Evolutionary conservation across 2,888 invertebrate species (phyloP), one percentile per base, ranked within the genome.

Genomic region (Platypus cylindrus): DNA sequence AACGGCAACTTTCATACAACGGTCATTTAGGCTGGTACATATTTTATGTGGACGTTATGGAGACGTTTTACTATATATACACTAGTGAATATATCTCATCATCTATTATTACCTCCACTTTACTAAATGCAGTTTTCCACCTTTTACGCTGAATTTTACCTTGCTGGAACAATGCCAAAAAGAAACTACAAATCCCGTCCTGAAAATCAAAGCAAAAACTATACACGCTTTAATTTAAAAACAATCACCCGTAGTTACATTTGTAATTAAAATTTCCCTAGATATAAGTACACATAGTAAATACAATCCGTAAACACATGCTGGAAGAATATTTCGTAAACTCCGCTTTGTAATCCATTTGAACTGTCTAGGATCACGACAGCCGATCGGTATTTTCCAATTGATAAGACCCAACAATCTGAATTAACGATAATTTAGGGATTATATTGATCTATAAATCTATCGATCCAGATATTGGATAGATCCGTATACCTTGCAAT

Each of bases 211-310:
- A 20, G 20, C 7, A 9, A 20, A 20, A 20, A 20, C 9, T 7
- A 20, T 20, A 5, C 5, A 20, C 9, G 9, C 20, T 20, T 20
- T 20, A 20, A n/a, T n/a, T n/a, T 9, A 20, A 20, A 20, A 20
- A 20, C 5, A 20, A 20, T 20, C 7, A 20, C 5, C 5, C 12
- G 5, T 11, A 27, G 25, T 37, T 32, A 38, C 41, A 14, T 38
- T 27, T 3, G 38, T 34, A n/a, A 34, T 17, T 3, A 41, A 25
- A 3, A 41, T 32, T n/a, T 38, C 22, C 12, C 34, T 32, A n/a
- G 34, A 16, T 2, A 41, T 28, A 11, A 41, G 36, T 3, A 38
- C 36, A 1, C 13, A 17, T 3, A 38, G 5, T 4, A 22, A 18
- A 17, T 38, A 41, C 9, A 34, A 17, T 3, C 36, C 9, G 24